Evolutionary conservation across 1,140 invertebrate species (phyloP), one percentile per base, ranked within the genome.

Genomic region (Euura lappo): DNA sequence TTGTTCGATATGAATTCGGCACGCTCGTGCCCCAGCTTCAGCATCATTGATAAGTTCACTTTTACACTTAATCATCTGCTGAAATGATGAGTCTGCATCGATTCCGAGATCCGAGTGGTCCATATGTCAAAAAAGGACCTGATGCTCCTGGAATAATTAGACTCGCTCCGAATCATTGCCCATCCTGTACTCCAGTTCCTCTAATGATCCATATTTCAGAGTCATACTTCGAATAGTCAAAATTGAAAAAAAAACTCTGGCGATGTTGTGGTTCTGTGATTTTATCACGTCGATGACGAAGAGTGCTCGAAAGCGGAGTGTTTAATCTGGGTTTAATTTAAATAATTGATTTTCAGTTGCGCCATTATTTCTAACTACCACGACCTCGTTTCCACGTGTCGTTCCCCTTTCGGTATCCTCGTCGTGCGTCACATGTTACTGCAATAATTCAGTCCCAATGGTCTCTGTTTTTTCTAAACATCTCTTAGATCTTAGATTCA

Each of bases 131-230:
- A 42, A 68, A 46, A 47, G 66, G 69, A 79, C 79, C 81, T 76
- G 77, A 80, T 84, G 81, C 78, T 75, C 70, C 79, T 60, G 75
- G 78, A 81, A 82, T 65, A 74, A 83, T 83, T 84, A 78, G 79
- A 79, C 68, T 78, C 75, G 74, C 72, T 74, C 11, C 51, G 28
- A 28, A 28, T 28, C 28, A 28, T 28, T 28, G 28, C 28, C 28
- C 28, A 28, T 28, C 28, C 28, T 28, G 28, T 28, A 28, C 28
- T 28, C 28, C 28, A 28, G 28, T 28, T 28, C 28, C 28, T 28
- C 28, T 28, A 28, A 28, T 28, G 28, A 28, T 28, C 28, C 28
- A 28, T 28, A 28, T 28, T 28, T 28, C 28, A 28, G 28, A 28
- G 28, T 28, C 28, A 28, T 28, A 28, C 28, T 28, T 28, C 28